A percentile compares a stretch with the other conserved stretches of the same genome.
phyloP scores from a whole-genome alignment of 1,140 invertebrate species.

The Zaprionus nigranus region DNA sequence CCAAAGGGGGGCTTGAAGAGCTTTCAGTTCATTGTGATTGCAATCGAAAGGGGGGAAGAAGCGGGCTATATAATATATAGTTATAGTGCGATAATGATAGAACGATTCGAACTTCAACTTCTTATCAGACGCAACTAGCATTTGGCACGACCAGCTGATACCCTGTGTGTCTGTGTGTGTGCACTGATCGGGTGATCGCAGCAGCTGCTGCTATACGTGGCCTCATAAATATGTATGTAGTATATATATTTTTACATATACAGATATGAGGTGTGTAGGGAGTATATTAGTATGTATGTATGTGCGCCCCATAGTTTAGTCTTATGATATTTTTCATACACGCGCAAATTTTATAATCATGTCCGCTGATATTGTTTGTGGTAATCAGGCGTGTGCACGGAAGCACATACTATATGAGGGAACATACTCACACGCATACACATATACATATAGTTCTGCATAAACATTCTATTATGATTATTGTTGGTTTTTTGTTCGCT shows the following conservation, averaged over 20 bases:
- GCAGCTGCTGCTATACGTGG: conserved; percentile 16
- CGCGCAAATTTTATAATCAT: conserved; percentile 23
- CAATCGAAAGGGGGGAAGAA: not conserved
- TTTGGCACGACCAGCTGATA: conserved; percentile 36
- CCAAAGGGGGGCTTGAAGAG: conserved; percentile 20
- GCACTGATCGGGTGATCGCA: conserved; percentile 45
- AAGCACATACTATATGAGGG: conserved; percentile 9
- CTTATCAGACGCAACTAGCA: conserved; percentile 31
- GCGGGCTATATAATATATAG: not conserved
- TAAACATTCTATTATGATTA: conserved; percentile 26
- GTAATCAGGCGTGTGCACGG: conserved; percentile 22
- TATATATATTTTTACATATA: not conserved
- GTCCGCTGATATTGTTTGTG: conserved; percentile 7
- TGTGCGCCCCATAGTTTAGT: not conserved
- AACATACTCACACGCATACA: conserved; percentile 2
- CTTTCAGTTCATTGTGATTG: conserved; percentile 10
- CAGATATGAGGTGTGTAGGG: not conserved
- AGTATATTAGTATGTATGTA: not conserved
- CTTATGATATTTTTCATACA: conserved; percentile 15
- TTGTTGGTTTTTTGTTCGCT: conserved; percentile 21
- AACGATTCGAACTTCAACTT: conserved; percentile 18
- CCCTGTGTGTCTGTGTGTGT: not conserved
- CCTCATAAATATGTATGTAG: not conserved
- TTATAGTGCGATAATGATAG: conserved; percentile 18
- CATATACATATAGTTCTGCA: not conserved